Evolutionary conservation across 1,140 invertebrate species (phyloP).

Genomic region (Vanessa atalanta): DNA sequence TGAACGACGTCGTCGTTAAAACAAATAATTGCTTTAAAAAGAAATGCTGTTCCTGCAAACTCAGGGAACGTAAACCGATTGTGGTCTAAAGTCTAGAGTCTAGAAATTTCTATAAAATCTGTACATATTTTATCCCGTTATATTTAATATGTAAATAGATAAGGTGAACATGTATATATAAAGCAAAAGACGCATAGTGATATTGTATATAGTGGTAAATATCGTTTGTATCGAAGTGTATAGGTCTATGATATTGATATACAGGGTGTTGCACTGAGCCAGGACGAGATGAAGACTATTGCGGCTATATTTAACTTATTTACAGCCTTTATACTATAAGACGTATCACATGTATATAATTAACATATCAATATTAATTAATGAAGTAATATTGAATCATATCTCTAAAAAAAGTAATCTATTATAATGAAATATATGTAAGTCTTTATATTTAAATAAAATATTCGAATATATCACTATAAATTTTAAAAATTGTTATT

Average conservation of each 20-base stretch:
- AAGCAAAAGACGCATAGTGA: conserved; percentile 72
- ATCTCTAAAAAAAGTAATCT: too few species aligned
- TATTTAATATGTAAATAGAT: conserved; percentile 42
- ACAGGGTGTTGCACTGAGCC: conserved; percentile 60
- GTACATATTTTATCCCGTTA: too few species aligned
- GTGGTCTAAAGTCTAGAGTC: conserved; percentile 29
- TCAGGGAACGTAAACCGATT: conserved; percentile 64
- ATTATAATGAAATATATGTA: too few species aligned
- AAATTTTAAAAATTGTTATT: not conserved
- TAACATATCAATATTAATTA: not conserved
- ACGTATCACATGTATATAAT: not conserved
- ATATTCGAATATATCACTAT: too few species aligned
- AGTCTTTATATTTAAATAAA: too few species aligned
- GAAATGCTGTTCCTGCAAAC: conserved; percentile 71
- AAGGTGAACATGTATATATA: conserved; percentile 51
- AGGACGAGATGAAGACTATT: conserved; percentile 46
- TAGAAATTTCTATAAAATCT: too few species aligned
- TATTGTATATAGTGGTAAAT: conserved; percentile 56
- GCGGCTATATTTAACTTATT: not conserved
- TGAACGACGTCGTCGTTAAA: conserved; percentile 52
- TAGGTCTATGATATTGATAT: conserved; percentile 37
- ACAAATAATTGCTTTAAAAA: conserved; percentile 62
- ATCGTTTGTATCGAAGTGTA: conserved; percentile 44
- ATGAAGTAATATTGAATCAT: not conserved
- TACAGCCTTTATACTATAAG: not conserved